Evolutionary conservation across 2,888 invertebrate species (phyloP).

Genomic region (Catocala fraxini): DNA sequence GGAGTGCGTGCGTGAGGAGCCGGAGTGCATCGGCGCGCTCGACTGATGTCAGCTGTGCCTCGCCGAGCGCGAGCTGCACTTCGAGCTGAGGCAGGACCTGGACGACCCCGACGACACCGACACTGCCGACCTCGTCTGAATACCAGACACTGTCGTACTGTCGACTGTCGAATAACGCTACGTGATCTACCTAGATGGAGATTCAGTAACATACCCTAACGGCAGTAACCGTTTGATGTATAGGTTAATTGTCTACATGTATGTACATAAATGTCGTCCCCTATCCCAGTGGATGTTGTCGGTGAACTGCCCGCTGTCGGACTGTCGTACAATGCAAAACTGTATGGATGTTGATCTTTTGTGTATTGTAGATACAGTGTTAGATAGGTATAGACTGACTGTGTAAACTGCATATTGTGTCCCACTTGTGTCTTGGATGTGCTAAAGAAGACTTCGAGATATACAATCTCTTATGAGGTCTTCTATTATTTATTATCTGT

Average conservation of each 20-base stretch:
- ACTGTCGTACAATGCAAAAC: neutral
- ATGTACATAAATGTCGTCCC: neutral
- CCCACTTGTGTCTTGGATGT: conserved; percentile 2
- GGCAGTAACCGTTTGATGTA: too few species aligned
- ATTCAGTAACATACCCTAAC: too few species aligned
- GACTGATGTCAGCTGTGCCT: conserved; percentile 85
- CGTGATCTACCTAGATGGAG: too few species aligned
- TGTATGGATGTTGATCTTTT: neutral
- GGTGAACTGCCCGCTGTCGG: neutral
- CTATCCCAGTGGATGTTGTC: neutral
- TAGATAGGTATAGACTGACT: conserved; percentile 8
- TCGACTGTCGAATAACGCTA: too few species aligned
- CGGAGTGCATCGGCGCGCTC: conserved; percentile 82
- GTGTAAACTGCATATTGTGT: neutral
- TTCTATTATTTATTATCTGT: neutral
- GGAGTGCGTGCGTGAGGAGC: conserved; percentile 91
- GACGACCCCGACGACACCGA: conserved; percentile 31
- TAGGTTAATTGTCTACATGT: neutral
- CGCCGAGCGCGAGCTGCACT: conserved; percentile 79
- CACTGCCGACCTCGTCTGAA: conserved; percentile 54
- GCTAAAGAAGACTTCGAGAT: neutral
- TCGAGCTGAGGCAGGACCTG: conserved; percentile 46
- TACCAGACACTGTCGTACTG: neutral
- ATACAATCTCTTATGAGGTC: neutral
- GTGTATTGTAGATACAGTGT: conserved; percentile 1